Conservation (phyloP, 2,797 vertebrate genomes). For the Sebastes minor region DNA sequence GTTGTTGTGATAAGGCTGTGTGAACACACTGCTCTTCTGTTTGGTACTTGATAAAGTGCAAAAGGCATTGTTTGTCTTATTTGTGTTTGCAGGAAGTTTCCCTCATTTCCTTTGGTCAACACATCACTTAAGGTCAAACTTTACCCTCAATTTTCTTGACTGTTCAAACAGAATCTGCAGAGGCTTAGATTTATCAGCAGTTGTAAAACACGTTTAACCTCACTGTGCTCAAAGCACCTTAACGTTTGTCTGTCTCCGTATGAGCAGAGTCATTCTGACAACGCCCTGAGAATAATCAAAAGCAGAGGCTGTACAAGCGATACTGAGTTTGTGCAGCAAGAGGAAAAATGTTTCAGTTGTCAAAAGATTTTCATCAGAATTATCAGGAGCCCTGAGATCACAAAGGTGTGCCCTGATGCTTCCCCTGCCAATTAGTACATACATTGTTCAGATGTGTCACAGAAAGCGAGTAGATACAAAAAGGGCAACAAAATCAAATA, state of each 20-base stretch:
- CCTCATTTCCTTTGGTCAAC: constrained; percentile 38
- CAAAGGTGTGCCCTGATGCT: neutral
- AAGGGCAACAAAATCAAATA: constrained; percentile 6
- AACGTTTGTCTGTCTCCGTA: neutral
- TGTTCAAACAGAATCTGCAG: constrained; percentile 19
- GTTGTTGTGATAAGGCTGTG: constrained; percentile 16
- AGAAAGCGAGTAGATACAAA: neutral
- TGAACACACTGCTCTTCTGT: neutral
- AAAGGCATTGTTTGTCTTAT: neutral
- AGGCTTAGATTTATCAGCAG: constrained; percentile 15
- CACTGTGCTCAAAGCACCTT: neutral
- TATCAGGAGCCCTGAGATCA: neutral
- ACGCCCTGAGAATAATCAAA: neutral
- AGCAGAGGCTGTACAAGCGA: neutral
- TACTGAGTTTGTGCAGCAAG: neutral
- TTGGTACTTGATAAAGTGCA: neutral
- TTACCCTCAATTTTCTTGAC: constrained; percentile 30
- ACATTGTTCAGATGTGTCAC: neutral
- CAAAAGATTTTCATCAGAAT: constrained; percentile 6
- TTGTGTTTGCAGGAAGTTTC: constrained; percentile 20
- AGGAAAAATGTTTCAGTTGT: constrained; percentile 8
- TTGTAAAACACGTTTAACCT: neutral
- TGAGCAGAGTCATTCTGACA: neutral
- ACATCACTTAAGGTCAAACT: constrained; percentile 20
- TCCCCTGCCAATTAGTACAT: constrained; percentile 13